A percentile compares a stretch with the other conserved stretches of the same genome.
phyloP scores from a whole-genome alignment of 1,140 invertebrate genomes.

The Meloidogyne exigua region DNA sequence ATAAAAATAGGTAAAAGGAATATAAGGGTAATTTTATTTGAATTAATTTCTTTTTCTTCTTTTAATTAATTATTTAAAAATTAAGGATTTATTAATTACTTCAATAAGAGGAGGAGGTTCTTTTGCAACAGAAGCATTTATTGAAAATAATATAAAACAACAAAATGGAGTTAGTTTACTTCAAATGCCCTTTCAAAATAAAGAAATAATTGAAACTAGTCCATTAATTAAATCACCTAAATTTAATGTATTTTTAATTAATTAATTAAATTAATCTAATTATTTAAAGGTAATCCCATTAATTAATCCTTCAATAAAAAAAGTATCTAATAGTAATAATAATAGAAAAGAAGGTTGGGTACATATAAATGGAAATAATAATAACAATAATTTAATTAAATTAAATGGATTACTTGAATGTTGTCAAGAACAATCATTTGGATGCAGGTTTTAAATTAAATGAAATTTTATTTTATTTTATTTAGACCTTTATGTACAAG shows the following conservation, averaged over 20 bases:
- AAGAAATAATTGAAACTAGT: constrained; percentile 8
- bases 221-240: constrained; percentile 12
- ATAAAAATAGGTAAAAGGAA: not conserved
- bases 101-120: constrained; percentile 14
- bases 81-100: not conserved
- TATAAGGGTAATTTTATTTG: no score
- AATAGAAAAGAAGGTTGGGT: not conserved
- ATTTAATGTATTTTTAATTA: constrained; percentile 19
- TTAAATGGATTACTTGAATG: constrained; percentile 24
- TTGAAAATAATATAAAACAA: not conserved
- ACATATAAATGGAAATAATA: not conserved
- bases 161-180: not conserved
- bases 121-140: constrained; percentile 7
- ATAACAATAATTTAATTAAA: not conserved
- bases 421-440: constrained; percentile 29
- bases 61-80: no score
- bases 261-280: not conserved
- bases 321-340: no score
- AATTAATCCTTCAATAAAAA: constrained; percentile 7
- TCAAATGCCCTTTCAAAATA: not conserved
- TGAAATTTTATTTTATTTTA: not conserved
- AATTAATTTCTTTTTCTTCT: no score
- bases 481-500: constrained; percentile 1
- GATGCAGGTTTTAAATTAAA: constrained; percentile 20
- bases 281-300: not conserved